These are phyloP conservation scores for Macroglossus sobrinus DNA, from an alignment of 2,113 vertebrate species.

Conservation along the genomic window DNA sequence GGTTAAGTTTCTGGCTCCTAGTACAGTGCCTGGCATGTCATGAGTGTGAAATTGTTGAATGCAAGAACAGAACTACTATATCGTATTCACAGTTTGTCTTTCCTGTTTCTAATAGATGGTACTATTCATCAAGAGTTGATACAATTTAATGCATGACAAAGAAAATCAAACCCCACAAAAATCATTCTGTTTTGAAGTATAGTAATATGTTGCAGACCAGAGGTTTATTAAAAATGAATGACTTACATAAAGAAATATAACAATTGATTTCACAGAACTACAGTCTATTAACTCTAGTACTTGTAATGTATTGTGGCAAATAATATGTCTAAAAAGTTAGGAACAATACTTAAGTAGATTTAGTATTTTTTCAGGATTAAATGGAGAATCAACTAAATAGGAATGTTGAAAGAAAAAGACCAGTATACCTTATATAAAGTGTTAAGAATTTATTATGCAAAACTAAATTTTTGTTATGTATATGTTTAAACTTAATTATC, in stretches of 20 bases:
- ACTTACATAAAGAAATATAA: slow-evolving; percentile 67
- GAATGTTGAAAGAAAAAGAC: slow-evolving; percentile 29
- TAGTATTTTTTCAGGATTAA: slow-evolving; percentile 44
- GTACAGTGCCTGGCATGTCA: neutral
- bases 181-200: slow-evolving; percentile 62
- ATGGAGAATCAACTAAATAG: slow-evolving; percentile 26
- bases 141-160: slow-evolving; percentile 66
- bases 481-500: neutral
- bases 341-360: slow-evolving; percentile 55
- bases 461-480: neutral
- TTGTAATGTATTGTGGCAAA: slow-evolving; percentile 27
- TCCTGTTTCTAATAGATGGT: slow-evolving; percentile 26
- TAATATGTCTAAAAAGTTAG: slow-evolving; percentile 32
- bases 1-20: neutral
- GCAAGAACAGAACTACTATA: neutral
- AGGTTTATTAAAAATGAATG: slow-evolving; percentile 74
- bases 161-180: slow-evolving; percentile 65
- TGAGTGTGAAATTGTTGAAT: neutral
- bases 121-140: slow-evolving; percentile 49
- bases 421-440: neutral
- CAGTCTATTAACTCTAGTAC: slow-evolving; percentile 56
- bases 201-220: slow-evolving; percentile 66
- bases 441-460: neutral
- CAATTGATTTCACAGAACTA: slow-evolving; percentile 41
- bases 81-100: neutral